Conservation (phyloP, 37 sponge, comb jelly and placozoan genomes). For the Eunapius fragilis region DNA sequence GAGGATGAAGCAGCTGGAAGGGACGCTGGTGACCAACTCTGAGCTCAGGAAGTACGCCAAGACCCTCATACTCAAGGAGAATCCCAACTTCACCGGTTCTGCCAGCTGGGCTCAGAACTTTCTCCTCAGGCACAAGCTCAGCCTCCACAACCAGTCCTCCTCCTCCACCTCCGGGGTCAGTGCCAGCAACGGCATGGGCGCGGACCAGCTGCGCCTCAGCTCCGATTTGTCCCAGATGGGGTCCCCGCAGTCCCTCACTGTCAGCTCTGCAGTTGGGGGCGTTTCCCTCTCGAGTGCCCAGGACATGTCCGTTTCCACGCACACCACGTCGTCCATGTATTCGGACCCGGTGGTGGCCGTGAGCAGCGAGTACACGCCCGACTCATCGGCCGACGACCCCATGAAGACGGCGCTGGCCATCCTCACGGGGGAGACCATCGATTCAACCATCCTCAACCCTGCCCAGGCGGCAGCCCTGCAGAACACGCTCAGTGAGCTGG, state of each 20-base stretch:
- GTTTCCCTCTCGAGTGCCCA: background rate
- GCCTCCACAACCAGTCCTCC: conserved; percentile 32
- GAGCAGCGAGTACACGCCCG: background rate
- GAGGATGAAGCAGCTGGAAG: conserved; percentile 30
- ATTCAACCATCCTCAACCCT: conserved; percentile 9
- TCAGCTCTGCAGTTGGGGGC: background rate
- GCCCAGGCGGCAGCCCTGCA: conserved; percentile 38
- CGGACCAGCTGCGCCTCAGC: background rate
- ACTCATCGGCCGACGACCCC: conserved; percentile 31
- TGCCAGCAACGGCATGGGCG: background rate
- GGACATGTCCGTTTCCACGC: conserved; percentile 13
- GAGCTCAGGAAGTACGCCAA: conserved; percentile 72
- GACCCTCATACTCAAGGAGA: conserved; percentile 63
- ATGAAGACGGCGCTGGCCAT: conserved; percentile 61
- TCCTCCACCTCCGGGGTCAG: too few relatives aligned
- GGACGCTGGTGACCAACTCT: conserved; percentile 58
- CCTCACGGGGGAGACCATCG: conserved; percentile 53
- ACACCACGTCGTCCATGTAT: conserved; percentile 16
- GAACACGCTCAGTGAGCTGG: conserved; percentile 44
- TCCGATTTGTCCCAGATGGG: background rate
- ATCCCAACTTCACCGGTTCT: conserved; percentile 77
- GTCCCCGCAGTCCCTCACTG: background rate
- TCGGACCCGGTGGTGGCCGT: conserved; percentile 1
- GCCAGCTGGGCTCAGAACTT: conserved; percentile 93
- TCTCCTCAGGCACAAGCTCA: conserved; percentile 63